Conservation (phyloP, 2,113 vertebrate genomes). For the Symphodus melops region DNA sequence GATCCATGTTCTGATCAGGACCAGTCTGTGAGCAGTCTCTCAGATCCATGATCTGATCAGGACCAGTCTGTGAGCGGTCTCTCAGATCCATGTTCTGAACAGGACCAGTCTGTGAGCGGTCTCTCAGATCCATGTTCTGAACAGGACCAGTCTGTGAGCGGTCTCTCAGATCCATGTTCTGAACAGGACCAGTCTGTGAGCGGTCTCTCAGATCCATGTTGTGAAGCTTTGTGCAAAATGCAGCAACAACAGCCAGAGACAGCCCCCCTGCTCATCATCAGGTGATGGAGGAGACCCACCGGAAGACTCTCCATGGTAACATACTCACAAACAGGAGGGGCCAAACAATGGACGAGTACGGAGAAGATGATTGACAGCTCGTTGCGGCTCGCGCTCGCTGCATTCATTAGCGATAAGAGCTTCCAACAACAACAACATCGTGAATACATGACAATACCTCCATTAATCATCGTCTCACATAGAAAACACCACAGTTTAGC, state of each 20-base stretch:
- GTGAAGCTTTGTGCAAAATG: background rate
- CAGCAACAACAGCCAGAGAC: conserved; percentile 22
- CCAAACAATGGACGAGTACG: conserved; percentile 61
- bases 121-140: too few relatives aligned
- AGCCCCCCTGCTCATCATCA: conserved; percentile 58
- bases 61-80: too few relatives aligned
- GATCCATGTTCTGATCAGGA: too few relatives aligned
- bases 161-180: too few relatives aligned
- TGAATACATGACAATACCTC: background rate
- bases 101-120: too few relatives aligned
- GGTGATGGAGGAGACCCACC: conserved; percentile 45
- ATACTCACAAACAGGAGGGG: conserved; percentile 59
- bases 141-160: too few relatives aligned
- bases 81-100: too few relatives aligned
- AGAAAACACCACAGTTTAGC: background rate
- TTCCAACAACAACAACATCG: conserved; percentile 16
- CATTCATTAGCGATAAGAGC: conserved; percentile 10
- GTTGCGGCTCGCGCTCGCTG: conserved; percentile 28
- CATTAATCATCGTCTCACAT: background rate
- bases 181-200: too few relatives aligned
- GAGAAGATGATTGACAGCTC: conserved; percentile 67
- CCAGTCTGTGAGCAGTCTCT: too few relatives aligned
- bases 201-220: too few relatives aligned
- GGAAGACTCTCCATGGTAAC: conserved; percentile 72
- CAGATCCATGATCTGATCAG: too few relatives aligned